Evolutionary conservation across 2,797 vertebrate species (phyloP).

Genomic region (Phoebastria nigripes): DNA sequence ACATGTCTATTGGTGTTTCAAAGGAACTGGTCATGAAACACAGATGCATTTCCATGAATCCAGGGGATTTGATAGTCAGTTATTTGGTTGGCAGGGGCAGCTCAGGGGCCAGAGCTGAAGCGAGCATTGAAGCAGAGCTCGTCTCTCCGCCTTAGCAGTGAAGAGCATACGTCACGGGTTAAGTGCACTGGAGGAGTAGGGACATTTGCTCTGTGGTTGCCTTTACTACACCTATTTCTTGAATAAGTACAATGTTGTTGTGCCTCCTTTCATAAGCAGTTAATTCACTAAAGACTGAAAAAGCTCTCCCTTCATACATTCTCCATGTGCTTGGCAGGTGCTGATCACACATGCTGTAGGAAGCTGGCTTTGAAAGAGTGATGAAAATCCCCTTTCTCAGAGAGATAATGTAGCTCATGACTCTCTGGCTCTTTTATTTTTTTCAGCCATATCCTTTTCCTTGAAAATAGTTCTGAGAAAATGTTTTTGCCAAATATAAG

Average conservation of each 20-base stretch:
- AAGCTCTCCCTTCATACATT: neutral
- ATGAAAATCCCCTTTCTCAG: neutral
- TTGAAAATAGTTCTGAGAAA: neutral
- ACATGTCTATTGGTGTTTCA: neutral
- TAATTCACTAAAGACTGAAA: neutral
- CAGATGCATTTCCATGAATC: neutral
- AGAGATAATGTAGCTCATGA: neutral
- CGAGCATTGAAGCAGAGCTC: neutral
- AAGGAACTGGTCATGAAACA: neutral
- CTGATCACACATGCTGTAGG: neutral
- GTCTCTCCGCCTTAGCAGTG: neutral
- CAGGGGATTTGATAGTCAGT: neutral
- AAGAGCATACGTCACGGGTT: neutral
- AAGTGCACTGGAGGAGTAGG: neutral
- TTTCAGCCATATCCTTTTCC: neutral
- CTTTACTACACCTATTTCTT: neutral
- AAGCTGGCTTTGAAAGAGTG: constrained; percentile 14
- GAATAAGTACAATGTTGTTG: neutral
- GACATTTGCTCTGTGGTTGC: neutral
- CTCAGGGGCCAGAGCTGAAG: neutral
- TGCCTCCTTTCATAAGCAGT: neutral
- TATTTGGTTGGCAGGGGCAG: neutral
- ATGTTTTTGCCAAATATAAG: neutral
- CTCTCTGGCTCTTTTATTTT: neutral
- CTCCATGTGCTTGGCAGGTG: constrained; percentile 39